phyloP scores from a whole-genome alignment of 2,797 vertebrate species.

The Lacerta agilis region DNA sequence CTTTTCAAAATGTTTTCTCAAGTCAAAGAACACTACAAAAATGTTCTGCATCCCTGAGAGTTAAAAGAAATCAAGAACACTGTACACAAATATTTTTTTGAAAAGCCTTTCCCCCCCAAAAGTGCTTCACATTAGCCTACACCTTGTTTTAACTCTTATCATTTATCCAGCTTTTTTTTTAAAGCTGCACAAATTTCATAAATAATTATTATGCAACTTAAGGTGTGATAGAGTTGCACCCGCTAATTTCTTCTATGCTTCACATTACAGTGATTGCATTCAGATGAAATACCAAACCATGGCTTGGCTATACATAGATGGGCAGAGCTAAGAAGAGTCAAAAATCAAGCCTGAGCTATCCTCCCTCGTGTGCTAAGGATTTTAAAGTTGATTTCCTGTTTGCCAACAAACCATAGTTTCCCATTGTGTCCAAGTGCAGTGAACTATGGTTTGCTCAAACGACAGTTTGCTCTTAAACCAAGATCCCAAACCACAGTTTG shows the following conservation, averaged over 20 bases:
- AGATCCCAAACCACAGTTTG: neutral
- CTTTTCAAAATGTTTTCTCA: constrained; percentile 75
- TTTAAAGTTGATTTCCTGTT: neutral
- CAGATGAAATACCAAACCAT: neutral
- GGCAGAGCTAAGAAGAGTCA: neutral
- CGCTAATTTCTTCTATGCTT: neutral
- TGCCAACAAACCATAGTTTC: neutral
- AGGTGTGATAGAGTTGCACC: neutral
- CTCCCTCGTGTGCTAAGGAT: neutral
- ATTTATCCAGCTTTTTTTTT: constrained; percentile 51
- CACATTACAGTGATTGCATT: neutral
- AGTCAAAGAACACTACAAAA: constrained; percentile 63
- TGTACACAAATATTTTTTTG: constrained; percentile 46
- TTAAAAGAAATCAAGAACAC: constrained; percentile 65
- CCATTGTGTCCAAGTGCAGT: neutral
- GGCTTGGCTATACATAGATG: neutral
- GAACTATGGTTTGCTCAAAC: neutral
- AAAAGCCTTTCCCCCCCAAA: constrained; percentile 48
- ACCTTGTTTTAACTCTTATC: constrained; percentile 47
- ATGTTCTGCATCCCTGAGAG: constrained; percentile 42
- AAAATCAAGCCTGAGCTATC: neutral
- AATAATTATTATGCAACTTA: constrained; percentile 29
- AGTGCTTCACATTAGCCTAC: constrained; percentile 57
- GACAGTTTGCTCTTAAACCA: no score
- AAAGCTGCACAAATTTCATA: constrained; percentile 48